Percentiles rank a stretch among this genome's conserved stretches.
These are phyloP conservation scores for Enchytraeus crypticus DNA, from an alignment of 2,888 invertebrate species.

Conservation along the genomic window DNA sequence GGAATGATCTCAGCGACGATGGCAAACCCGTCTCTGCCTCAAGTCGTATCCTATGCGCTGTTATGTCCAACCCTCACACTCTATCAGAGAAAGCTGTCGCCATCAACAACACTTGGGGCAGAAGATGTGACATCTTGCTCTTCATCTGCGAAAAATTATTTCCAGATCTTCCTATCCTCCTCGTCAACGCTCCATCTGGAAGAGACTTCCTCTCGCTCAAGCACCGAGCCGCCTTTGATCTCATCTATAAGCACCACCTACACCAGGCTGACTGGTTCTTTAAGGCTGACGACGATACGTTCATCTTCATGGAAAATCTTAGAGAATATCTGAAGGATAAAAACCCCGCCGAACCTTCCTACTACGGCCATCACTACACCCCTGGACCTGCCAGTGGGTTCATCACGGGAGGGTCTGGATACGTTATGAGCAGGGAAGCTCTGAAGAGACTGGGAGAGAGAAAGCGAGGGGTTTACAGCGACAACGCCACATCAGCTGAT, in stretches of 20 bases:
- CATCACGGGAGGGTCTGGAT: background rate
- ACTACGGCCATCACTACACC: slow-evolving; percentile 54
- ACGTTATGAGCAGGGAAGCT: background rate
- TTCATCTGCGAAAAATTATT: slow-evolving; percentile 41
- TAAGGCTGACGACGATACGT: slow-evolving; percentile 91
- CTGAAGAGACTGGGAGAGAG: background rate
- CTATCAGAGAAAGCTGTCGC: slow-evolving; percentile 79
- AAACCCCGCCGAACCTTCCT: slow-evolving; percentile 65
- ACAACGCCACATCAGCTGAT: background rate
- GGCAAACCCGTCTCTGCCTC: background rate
- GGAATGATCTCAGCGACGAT: background rate
- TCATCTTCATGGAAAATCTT: slow-evolving; percentile 88
- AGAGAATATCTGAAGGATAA: slow-evolving; percentile 74
- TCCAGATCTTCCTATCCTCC: background rate
- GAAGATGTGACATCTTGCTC: slow-evolving; percentile 52
- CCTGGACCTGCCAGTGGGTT: background rate
- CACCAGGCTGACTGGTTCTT: slow-evolving; percentile 6
- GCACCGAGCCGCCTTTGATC: background rate
- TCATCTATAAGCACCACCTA: background rate
- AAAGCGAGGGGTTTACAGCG: background rate
- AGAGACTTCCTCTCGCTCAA: background rate
- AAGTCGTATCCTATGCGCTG: slow-evolving; percentile 66
- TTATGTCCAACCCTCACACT: slow-evolving; percentile 84
- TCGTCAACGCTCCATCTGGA: background rate
- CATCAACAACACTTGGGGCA: slow-evolving; percentile 80